Conservation (phyloP, 1,140 invertebrate species). For the Stenopsyche tienmushanensis region DNA sequence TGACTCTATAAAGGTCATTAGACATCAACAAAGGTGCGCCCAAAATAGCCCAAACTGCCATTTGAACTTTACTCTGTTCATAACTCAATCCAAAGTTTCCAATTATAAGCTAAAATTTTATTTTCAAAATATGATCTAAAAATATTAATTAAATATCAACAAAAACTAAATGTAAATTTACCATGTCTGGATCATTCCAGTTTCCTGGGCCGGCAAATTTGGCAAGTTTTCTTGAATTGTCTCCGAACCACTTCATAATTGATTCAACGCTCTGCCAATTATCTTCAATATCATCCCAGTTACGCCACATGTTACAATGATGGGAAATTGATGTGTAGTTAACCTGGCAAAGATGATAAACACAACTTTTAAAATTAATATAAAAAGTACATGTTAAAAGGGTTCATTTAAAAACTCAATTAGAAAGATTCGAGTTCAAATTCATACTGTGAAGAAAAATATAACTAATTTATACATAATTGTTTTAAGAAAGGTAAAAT, state of each 20-base stretch:
- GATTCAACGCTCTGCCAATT: slow-evolving; percentile 67
- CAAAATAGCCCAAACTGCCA: slow-evolving; percentile 84
- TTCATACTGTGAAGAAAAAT: too few relatives aligned
- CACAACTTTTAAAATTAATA: slow-evolving; percentile 5
- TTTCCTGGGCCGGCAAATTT: slow-evolving; percentile 74
- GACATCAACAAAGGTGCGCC: slow-evolving; percentile 88
- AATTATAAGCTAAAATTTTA: slow-evolving; percentile 64
- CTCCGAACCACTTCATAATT: slow-evolving; percentile 74
- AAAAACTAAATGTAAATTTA: slow-evolving; percentile 44
- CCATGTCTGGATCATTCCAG: slow-evolving; percentile 90
- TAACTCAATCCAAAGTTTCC: slow-evolving; percentile 81
- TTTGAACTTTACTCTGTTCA: slow-evolving; percentile 78
- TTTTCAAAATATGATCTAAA: not conserved
- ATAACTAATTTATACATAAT: not conserved
- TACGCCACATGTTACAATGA: slow-evolving; percentile 80
- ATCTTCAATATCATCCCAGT: slow-evolving; percentile 79
- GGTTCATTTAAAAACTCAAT: too few relatives aligned
- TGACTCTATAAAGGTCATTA: slow-evolving; percentile 70
- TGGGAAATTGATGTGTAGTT: slow-evolving; percentile 54
- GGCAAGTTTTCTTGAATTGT: slow-evolving; percentile 69
- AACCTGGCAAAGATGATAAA: slow-evolving; percentile 51
- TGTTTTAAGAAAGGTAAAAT: not conserved
- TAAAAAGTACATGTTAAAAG: not conserved
- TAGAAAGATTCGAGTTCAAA: too few relatives aligned
- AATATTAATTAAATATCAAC: not conserved